Evolutionary conservation across 2,113 vertebrate species (phyloP).

Genomic region (Opisthocomus hoazin): DNA sequence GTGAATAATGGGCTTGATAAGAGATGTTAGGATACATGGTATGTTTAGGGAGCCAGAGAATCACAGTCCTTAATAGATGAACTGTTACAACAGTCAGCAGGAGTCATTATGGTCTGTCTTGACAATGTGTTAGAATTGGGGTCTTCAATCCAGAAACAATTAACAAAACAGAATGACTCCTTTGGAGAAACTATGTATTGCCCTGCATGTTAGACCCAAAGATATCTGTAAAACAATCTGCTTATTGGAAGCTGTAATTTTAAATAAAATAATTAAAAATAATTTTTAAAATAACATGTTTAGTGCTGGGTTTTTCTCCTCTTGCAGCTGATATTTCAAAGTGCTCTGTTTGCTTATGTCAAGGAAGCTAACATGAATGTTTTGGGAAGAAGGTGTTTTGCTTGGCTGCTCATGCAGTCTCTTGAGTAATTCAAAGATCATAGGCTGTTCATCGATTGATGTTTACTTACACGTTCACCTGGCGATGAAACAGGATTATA

Average conservation of each 20-base stretch:
- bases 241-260: background rate
- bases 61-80: background rate
- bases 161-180: background rate
- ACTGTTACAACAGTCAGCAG: background rate
- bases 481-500: background rate
- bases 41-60: background rate
- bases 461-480: background rate
- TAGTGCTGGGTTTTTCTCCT: background rate
- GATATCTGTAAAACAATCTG: background rate
- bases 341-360: background rate
- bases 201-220: background rate
- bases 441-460: background rate
- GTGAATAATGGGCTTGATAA: background rate
- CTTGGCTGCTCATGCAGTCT: background rate
- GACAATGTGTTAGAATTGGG: background rate
- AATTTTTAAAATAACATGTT: background rate
- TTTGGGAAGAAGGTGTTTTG: slow-evolving; percentile 16
- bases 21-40: background rate
- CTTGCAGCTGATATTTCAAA: background rate
- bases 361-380: background rate
- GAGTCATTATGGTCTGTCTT: background rate
- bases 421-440: background rate
- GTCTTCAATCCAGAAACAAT: background rate
- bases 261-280: background rate
- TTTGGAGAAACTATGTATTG: background rate